Base-by-base conservation (phyloP, 1,140 invertebrate genomes). In the Lepeophtheirus salmonis region DNA sequence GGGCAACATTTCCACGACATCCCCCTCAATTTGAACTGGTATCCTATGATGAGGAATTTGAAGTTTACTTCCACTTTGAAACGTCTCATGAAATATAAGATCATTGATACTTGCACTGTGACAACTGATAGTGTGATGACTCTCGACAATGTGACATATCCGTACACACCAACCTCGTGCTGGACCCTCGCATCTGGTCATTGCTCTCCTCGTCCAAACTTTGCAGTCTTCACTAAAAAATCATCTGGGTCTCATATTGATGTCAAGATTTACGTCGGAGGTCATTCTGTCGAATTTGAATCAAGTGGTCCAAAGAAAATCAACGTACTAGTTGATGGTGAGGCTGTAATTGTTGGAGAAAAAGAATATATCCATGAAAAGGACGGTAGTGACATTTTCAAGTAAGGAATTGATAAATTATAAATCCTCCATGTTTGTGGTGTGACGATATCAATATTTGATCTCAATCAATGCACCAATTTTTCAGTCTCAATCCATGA, bases 221-320 rank as follows among this genome's bases (percentile, higher is more conserved):
- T 64, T 55, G 64, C 64, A 13, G 60, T 65, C 26, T 64, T 65
- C n/a, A 62, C 57, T 16, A 65, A 65, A 51, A 63, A 64, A 26
- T 30, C 41, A 49, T 18, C 21, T 12, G 20, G 22, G 10, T 48
- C 56, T 3, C 60, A 56, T 17, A n/a, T 65, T 51, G 63, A 51
- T 17, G 64, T 24, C 21, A 64, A 64, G 50, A 51, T 64, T 24
- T 65, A 55, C 56, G 25, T 61, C 16, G 64, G 64, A 55, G 64
- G 64, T 16, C 63, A 65, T 55, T 50, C 25, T 4, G 41, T 65
- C 21, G 64, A 65, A 48, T 50, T 65, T 16, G 18, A 26, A n/a
- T 56, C 64, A 20, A 24, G n/a, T 13, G 50, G 53, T n/a, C 55
- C 50, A 17, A 48, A 23, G 16, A 50, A 20, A 3, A 22, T 65